phyloP scores from a whole-genome alignment of 1,140 invertebrate genomes.

The Drosophila insularis region DNA sequence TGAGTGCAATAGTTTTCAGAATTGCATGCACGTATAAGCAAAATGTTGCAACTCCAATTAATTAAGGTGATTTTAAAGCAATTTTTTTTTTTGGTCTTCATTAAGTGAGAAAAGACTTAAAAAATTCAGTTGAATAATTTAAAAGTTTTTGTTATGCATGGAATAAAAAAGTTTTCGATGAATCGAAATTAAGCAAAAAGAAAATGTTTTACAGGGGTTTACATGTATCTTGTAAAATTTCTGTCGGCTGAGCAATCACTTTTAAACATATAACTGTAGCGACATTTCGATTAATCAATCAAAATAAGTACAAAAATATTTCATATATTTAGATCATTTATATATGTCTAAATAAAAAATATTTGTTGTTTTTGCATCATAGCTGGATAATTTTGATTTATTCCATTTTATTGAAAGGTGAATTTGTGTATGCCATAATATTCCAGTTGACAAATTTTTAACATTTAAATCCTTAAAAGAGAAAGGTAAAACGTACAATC shows the following conservation, averaged over 20 bases:
- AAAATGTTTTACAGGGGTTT: no score
- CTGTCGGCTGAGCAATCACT: no score
- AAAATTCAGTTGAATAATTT: no score
- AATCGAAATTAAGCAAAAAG: no score
- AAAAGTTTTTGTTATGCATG: no score
- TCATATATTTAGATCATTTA: neutral
- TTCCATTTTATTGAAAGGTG: no score
- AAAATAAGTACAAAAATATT: neutral
- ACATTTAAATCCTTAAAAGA: neutral
- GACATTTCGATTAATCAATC: neutral
- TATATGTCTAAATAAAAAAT: neutral
- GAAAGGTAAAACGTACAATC: conserved; percentile 8
- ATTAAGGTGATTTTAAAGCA: neutral
- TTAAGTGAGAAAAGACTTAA: no score
- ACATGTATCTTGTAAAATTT: no score
- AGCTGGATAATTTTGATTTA: neutral
- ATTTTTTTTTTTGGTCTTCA: neutral
- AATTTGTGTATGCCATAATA: conserved; percentile 12
- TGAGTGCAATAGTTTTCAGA: neutral
- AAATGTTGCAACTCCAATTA: neutral
- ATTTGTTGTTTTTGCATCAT: neutral
- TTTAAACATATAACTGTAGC: no score
- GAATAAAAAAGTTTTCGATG: no score
- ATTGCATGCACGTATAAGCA: neutral
- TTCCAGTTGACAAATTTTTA: conserved; percentile 18